These are phyloP conservation scores for Cochlearius cochlearius DNA, from an alignment of 2,113 vertebrate species.

Conservation along the genomic window DNA sequence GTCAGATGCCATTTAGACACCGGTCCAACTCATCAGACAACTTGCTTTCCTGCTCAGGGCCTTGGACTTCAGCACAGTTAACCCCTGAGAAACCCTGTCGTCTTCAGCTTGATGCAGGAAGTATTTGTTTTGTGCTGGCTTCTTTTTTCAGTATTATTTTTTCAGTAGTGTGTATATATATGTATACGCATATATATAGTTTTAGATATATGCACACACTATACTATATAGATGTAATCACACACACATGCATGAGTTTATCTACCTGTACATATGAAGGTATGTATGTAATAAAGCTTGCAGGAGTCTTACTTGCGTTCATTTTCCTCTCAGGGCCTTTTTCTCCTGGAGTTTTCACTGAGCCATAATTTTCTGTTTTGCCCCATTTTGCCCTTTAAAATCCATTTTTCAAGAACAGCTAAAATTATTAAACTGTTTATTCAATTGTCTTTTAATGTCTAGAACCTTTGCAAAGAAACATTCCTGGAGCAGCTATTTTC, in stretches of 20 bases:
- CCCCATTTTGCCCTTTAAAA: background rate
- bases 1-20: constrained; percentile 15
- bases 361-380: background rate
- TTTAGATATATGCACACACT: background rate
- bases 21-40: background rate
- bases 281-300: background rate
- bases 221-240: background rate
- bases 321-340: background rate
- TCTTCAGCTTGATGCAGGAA: background rate
- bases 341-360: background rate
- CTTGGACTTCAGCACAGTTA: background rate
- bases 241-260: background rate
- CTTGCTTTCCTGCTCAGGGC: background rate
- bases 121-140: background rate
- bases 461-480: constrained; percentile 11
- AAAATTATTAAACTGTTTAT: constrained; percentile 11
- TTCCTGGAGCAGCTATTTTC: constrained; percentile 38
- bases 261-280: background rate
- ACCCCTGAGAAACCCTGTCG: background rate
- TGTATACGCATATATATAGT: background rate
- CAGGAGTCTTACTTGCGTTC: background rate
- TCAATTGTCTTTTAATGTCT: constrained; percentile 7
- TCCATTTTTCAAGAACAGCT: background rate
- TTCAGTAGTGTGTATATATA: background rate
- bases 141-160: background rate